Base-by-base conservation (phyloP, 2,113 vertebrate species). In the Mustelus asterias region DNA sequence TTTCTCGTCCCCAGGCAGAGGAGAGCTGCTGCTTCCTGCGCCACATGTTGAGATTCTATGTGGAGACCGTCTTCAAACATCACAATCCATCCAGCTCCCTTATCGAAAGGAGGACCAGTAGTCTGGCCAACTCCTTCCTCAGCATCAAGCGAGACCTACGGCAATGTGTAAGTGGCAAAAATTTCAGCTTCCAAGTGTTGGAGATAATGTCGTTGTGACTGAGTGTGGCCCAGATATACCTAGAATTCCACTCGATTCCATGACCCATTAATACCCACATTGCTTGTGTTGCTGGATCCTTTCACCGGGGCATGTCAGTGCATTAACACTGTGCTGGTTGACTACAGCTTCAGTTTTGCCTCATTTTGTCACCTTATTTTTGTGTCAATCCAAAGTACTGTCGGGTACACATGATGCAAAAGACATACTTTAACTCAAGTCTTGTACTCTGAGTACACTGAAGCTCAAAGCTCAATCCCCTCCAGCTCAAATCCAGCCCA, bases 41-140 rank as follows among this genome's bases (percentile, higher is more conserved):
- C 0, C 98, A 97, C 3, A 96, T 99, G 96, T 97, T 99, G 95
- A 97, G 96, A 10, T 99, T 99, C 97, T 99, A 99, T 0, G 89
- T 99, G 96, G 98, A 98, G 97, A 98, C 97, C 33, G 99, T 99
- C 85, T 99, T 99, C 97, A 97, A 97, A 60, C 97, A 98, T 96
- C 98, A 98, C 67, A 96, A 95, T 58, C 96, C 97, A 20, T 88
- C 96, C 69, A 96, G 97, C 92, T 96, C 97, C 0, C 96, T 97
- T 5, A 96, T 97, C 9, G 97, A 97, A 37, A 97, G 97, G 95
- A 97, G 96, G 96, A 97, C 97, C 96, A 98, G 98, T 41, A 97
- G 97, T 29, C 96, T 99, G 29, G 98, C 98, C 96, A 99, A 99
- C 72, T 97, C 98, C 48, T 98, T 99, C 83, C 97, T 98, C 96